phyloP scores from a whole-genome alignment of 2,113 vertebrate genomes.

The Hydrochoerus hydrochaeris region DNA sequence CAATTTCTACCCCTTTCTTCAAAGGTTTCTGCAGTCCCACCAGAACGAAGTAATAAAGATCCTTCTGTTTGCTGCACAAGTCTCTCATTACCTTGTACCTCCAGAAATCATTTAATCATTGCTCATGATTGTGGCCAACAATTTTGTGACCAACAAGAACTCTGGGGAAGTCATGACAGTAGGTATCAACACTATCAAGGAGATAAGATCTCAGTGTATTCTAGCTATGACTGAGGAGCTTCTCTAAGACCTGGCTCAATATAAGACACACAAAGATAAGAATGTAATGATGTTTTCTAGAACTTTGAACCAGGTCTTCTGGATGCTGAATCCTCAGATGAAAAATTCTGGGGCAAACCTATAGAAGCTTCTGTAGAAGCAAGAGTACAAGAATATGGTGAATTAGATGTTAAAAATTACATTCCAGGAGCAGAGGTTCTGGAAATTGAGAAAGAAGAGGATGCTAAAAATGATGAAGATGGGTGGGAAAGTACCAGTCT shows the following conservation, averaged over 20 bases:
- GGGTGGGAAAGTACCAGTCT: slow-evolving; percentile 96
- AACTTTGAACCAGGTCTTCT: slow-evolving; percentile 96
- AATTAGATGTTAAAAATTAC: slow-evolving; percentile 94
- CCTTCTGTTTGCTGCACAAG: slow-evolving; percentile 95
- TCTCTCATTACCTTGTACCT: slow-evolving; percentile 95
- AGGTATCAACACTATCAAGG: slow-evolving; percentile 97
- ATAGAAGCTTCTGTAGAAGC: slow-evolving; percentile 91
- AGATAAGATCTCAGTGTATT: slow-evolving; percentile 93
- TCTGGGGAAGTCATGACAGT: slow-evolving; percentile 99
- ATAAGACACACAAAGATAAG: slow-evolving; percentile 97
- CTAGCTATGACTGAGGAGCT: slow-evolving; percentile 94
- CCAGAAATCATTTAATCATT: slow-evolving; percentile 95
- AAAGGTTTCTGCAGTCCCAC: slow-evolving; percentile 97
- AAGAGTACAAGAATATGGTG: slow-evolving; percentile 94
- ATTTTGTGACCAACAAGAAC: slow-evolving; percentile 98
- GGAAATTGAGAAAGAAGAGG: slow-evolving; percentile 65
- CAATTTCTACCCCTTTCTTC: slow-evolving; percentile 97
- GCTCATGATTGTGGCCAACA: slow-evolving; percentile 97
- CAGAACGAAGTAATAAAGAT: slow-evolving; percentile 98
- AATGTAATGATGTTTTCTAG: slow-evolving; percentile 98
- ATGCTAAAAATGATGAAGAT: slow-evolving; percentile 86
- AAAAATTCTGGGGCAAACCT: slow-evolving; percentile 62
- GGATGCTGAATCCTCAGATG: slow-evolving; percentile 94
- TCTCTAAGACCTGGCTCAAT: slow-evolving; percentile 94
- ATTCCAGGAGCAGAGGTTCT: slow-evolving; percentile 94